Percentiles rank a stretch among this genome's conserved stretches.
phyloP scores from a whole-genome alignment of 2,888 invertebrate species.

The Andrena fulva region DNA sequence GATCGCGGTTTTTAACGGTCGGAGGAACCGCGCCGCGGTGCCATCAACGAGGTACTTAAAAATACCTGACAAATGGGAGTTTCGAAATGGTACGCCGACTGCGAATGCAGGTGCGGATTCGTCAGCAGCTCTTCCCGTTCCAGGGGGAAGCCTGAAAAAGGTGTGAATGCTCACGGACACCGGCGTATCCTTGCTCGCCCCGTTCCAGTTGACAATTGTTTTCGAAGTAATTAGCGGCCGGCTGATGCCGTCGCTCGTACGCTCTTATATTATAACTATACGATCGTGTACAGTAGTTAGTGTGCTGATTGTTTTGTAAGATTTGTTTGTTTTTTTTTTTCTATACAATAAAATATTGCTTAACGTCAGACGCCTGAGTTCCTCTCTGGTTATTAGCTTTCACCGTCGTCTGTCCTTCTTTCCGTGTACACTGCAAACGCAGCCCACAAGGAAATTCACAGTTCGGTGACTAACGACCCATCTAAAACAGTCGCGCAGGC shows the following conservation, averaged over 20 bases:
- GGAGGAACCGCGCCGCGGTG: constrained; percentile 12
- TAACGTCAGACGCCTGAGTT: constrained; percentile 42
- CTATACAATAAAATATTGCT: constrained; percentile 76
- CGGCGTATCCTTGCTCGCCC: constrained; percentile 12
- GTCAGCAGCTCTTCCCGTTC: background rate
- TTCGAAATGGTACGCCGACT: constrained; percentile 15
- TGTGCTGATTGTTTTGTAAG: constrained; percentile 78
- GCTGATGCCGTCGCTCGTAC: constrained; percentile 37
- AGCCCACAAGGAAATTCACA: background rate
- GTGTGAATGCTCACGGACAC: constrained; percentile 4
- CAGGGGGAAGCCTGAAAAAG: background rate
- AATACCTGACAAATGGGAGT: constrained; percentile 1
- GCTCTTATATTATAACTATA: constrained; percentile 60
- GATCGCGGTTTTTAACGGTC: background rate
- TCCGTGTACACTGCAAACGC: background rate
- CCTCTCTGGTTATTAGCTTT: background rate
- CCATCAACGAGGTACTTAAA: constrained; percentile 35
- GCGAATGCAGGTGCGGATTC: background rate
- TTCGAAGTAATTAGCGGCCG: constrained; percentile 29
- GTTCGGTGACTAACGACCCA: background rate
- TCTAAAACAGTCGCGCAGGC: too few relatives aligned
- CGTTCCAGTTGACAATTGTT: constrained; percentile 37
- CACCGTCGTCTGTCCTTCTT: background rate
- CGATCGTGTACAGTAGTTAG: constrained; percentile 78
- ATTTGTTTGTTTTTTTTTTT: constrained; percentile 79